Evolutionary conservation across 2,797 vertebrate species (phyloP).

Genomic region (Sebastes kiyomatsui): DNA sequence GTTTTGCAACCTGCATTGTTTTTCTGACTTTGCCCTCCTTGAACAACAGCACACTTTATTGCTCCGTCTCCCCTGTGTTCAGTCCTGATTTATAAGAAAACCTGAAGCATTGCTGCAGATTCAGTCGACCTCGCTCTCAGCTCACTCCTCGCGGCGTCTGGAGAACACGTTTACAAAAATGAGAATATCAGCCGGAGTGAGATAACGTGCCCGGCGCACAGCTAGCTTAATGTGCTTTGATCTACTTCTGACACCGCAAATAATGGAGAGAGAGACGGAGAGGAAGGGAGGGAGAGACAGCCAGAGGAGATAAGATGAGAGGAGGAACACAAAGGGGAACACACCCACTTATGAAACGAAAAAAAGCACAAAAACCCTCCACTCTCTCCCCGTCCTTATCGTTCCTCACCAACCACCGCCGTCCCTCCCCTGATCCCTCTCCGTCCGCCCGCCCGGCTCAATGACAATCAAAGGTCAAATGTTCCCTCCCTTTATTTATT

Average conservation of each 20-base stretch:
- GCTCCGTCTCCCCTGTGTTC: background rate
- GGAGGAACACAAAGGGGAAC: conserved; percentile 41
- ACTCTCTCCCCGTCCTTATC: background rate
- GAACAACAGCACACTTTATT: background rate
- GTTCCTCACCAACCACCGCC: background rate
- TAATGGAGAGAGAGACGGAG: conserved; percentile 19
- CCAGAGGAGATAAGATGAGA: conserved; percentile 23
- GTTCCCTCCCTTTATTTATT: conserved; percentile 46
- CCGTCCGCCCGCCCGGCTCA: conserved; percentile 51
- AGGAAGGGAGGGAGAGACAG: background rate
- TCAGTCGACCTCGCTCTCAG: background rate
- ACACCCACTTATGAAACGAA: conserved; percentile 34
- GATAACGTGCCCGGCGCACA: conserved; percentile 16
- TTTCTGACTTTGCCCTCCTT: background rate
- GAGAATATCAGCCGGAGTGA: conserved; percentile 22
- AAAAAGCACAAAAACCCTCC: conserved; percentile 1
- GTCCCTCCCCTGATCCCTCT: background rate
- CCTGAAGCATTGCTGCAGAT: background rate
- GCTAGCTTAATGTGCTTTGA: conserved; percentile 40
- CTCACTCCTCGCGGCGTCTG: conserved; percentile 5
- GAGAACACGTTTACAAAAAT: conserved; percentile 15
- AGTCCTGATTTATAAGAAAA: background rate
- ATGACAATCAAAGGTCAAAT: conserved; percentile 81
- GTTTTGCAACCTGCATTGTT: background rate
- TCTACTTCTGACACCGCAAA: conserved; percentile 48